Evolutionary conservation across 2,113 vertebrate species (phyloP).

Genomic region (Mystacornis crossleyi): DNA sequence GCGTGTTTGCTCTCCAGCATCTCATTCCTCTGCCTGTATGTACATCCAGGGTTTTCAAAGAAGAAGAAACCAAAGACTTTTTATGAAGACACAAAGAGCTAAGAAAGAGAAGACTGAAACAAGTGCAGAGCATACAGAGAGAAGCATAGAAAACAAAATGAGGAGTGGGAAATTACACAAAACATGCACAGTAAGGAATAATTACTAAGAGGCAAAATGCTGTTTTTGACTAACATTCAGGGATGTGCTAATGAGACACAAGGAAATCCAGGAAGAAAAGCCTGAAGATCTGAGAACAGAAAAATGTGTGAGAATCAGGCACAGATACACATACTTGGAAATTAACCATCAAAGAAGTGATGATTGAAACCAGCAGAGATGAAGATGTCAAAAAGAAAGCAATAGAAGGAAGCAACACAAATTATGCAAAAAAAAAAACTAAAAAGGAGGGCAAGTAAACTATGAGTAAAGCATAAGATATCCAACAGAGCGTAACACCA

Average conservation of each 20-base stretch:
- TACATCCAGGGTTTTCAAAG: neutral
- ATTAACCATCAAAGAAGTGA: neutral
- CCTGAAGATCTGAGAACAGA: neutral
- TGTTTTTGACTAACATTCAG: neutral
- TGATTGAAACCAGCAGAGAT: neutral
- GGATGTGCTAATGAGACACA: neutral
- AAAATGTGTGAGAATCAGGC: neutral
- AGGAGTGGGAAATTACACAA: neutral
- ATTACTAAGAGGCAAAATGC: neutral
- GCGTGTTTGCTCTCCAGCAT: neutral
- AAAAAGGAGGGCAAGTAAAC: neutral
- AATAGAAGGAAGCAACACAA: neutral
- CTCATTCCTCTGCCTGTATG: rapidly evolving
- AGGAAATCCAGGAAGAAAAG: neutral
- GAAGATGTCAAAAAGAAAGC: neutral
- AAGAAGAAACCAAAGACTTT: neutral
- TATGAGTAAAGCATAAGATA: neutral
- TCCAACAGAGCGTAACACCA: neutral
- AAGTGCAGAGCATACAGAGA: neutral
- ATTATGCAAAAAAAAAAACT: neutral
- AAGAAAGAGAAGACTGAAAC: neutral
- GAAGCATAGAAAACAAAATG: neutral
- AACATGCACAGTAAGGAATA: neutral
- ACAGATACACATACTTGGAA: neutral
- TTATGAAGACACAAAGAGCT: neutral